Percentiles rank a stretch among this genome's conserved stretches.
These are phyloP conservation scores for Julus scandinavius DNA, from an alignment of 2,888 invertebrate genomes.

Conservation along the genomic window DNA sequence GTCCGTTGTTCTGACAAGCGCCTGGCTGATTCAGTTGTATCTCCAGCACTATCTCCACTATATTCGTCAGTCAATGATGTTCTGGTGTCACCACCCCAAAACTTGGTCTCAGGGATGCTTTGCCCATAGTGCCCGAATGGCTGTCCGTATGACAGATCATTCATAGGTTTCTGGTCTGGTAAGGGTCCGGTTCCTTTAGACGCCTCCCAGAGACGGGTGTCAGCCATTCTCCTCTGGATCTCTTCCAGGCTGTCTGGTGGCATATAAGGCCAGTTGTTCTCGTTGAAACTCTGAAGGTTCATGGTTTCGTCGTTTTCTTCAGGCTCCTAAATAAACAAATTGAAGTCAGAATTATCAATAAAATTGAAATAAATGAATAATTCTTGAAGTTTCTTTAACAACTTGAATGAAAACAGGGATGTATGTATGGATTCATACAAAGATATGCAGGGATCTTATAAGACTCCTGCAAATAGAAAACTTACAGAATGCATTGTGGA, in stretches of 20 bases:
- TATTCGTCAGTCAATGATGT: conserved; percentile 48
- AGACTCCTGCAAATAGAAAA: too few relatives aligned
- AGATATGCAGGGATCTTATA: not conserved
- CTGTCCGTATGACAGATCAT: not conserved
- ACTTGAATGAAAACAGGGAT: too few relatives aligned
- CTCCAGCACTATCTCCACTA: not conserved
- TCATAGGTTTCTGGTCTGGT: not conserved
- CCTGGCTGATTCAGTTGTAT: not conserved
- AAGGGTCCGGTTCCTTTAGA: conserved; percentile 13
- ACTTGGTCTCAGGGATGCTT: not conserved
- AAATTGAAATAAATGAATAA: not conserved
- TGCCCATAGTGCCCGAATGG: not conserved
- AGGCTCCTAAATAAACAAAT: conserved; percentile 10
- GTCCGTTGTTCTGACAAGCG: not conserved
- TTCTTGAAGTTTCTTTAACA: not conserved
- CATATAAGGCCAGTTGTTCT: conserved; percentile 1
- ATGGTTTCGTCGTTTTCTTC: conserved; percentile 52
- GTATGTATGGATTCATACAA: too few relatives aligned
- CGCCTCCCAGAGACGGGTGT: conserved; percentile 48
- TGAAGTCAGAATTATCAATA: not conserved
- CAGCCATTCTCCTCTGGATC: conserved; percentile 51
- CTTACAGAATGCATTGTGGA: conserved; percentile 47
- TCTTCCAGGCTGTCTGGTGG: conserved; percentile 46
- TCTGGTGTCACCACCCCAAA: not conserved
- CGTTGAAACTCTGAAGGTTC: conserved; percentile 46